Base-by-base conservation (phyloP, 2,888 invertebrate species). In the Cerastis leucographa region DNA sequence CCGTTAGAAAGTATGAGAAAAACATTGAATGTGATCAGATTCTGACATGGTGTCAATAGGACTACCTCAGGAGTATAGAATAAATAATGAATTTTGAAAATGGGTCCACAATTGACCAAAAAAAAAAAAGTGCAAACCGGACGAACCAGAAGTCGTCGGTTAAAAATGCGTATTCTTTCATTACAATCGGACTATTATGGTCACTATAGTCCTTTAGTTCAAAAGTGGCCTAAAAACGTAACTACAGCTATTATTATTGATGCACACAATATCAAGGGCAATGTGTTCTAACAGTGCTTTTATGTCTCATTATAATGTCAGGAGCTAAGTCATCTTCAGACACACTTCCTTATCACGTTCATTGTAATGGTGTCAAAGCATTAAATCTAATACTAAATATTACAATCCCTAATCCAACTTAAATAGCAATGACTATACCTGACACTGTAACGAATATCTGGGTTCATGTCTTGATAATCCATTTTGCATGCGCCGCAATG, bases 401-500 rank as follows among this genome's bases (percentile, higher is more conserved):
- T 70, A 22, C n/a, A 44, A 67, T 64, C n/a, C n/a, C 11, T 54
- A 75, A 67, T 72, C 19, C n/a, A 65, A 70, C 49, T 51, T 11
- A 42, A 54, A 65, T 46, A 61, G 42, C 25, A 46, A 46, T 35
- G 14, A 69, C 80, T 74, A 82, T 89, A 96, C 96, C 94, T 95
- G 92, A 87, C 93, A 92, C 73, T 96, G 96, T 74, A 96, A 89
- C 46, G 96, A 96, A 80, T 93, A 94, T 85, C 96, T 92, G 0
- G 96, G 96, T 82, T 94, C 96, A 25, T 88, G 90, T 73, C 95
- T 92, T 46, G 89, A 87, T n/a, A 92, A 74, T 22, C 90, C 92
- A 81, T 90, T 93, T 29, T 93, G 92, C 75, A 93, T 89, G 56
- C 93, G 90, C 87, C 94, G 93, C n/a, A 94, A 86, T 2, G 94